Percentiles rank a stretch among this genome's conserved stretches.
Conservation (phyloP, 2,113 vertebrate genomes). For the Tyto alba region DNA sequence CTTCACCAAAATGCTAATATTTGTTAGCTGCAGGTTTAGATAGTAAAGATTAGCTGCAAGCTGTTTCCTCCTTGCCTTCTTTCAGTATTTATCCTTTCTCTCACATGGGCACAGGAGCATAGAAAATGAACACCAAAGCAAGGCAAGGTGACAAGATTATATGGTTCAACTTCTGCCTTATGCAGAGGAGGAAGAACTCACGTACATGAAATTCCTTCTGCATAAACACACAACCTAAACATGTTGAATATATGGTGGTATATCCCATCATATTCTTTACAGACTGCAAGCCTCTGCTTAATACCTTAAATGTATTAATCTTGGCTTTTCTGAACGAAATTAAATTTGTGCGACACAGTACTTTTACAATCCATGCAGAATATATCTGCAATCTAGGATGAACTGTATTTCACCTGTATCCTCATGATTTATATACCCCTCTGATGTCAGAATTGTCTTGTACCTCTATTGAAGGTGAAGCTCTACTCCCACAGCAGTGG, state of each 20-base stretch:
- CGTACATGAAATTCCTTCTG: neutral
- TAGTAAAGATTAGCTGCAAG: neutral
- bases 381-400: neutral
- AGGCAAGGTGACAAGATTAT: neutral
- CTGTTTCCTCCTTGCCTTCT: neutral
- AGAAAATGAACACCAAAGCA: neutral
- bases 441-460: neutral
- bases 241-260: neutral
- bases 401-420: neutral
- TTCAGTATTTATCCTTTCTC: neutral
- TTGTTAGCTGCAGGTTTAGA: neutral
- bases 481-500: too few species aligned
- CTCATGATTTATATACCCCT: neutral
- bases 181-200: neutral
- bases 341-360: neutral
- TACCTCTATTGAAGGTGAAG: neutral
- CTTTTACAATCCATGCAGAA: neutral
- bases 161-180: neutral
- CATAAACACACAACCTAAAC: neutral
- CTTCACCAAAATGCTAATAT: neutral
- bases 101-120: neutral
- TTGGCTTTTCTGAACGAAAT: neutral
- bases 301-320: neutral
- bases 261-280: neutral
- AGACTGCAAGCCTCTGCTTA: neutral